Evolutionary conservation across 2,113 vertebrate genomes (phyloP).

Genomic region (Cyprinodon brontotheroides): DNA sequence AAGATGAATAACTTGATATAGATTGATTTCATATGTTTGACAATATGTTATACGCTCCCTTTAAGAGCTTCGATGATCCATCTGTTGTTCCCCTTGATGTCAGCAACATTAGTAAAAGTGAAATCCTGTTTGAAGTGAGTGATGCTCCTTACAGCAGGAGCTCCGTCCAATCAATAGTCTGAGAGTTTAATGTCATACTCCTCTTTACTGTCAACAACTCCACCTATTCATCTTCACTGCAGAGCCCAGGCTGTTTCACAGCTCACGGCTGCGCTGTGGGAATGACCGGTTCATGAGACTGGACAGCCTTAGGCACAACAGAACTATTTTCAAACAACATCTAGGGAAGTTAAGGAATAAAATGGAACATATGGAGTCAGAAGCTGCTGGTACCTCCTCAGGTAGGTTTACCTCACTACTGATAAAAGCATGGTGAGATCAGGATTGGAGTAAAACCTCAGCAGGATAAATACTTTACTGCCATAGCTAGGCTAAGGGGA

Average conservation of each 20-base stretch:
- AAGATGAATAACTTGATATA: not conserved
- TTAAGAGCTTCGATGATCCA: not conserved
- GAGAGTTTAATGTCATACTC: slow-evolving; percentile 56
- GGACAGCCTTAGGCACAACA: slow-evolving; percentile 14
- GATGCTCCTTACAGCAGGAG: slow-evolving; percentile 30
- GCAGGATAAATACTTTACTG: not conserved
- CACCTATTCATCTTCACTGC: slow-evolving; percentile 64
- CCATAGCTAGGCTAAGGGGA: not conserved
- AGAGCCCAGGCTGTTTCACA: slow-evolving; percentile 33
- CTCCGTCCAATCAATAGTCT: slow-evolving; percentile 43
- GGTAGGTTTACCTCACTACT: slow-evolving; percentile 59
- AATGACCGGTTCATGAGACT: slow-evolving; percentile 34
- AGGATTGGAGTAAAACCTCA: not conserved
- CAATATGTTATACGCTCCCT: not conserved
- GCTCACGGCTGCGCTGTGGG: slow-evolving; percentile 33
- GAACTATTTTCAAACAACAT: slow-evolving; percentile 29
- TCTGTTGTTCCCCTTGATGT: slow-evolving; percentile 24
- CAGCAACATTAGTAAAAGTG: not conserved
- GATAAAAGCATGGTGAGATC: slow-evolving; percentile 1
- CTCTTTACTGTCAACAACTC: slow-evolving; percentile 57
- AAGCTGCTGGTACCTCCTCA: slow-evolving; percentile 52
- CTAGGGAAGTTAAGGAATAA: slow-evolving; percentile 24
- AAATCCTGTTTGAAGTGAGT: slow-evolving; percentile 27
- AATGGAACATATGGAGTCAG: slow-evolving; percentile 53
- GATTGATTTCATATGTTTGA: not conserved